phyloP scores from a whole-genome alignment of 2,888 invertebrate species.

The Heliothis peltigera region DNA sequence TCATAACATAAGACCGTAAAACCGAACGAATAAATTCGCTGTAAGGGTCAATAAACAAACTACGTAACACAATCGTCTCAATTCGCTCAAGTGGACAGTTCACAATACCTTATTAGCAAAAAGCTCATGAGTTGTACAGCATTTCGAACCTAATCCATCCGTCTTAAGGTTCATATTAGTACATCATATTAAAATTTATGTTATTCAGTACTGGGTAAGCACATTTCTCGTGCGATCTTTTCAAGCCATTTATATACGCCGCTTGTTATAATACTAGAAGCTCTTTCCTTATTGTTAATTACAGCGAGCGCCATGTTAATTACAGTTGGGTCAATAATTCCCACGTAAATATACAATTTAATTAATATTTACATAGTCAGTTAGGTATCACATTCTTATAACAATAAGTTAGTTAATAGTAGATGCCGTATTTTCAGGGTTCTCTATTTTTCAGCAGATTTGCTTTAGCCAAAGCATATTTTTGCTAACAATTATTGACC shows the following conservation, averaged over 20 bases:
- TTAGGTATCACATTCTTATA: neutral
- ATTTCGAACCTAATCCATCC: constrained; percentile 22
- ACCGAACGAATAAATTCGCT: no score
- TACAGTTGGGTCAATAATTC: constrained; percentile 46
- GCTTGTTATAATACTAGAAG: constrained; percentile 7
- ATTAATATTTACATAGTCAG: neutral
- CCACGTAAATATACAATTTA: neutral
- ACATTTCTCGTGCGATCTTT: constrained; percentile 32
- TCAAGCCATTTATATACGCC: constrained; percentile 21
- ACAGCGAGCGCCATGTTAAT: constrained; percentile 20
- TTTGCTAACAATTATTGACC: constrained; percentile 44
- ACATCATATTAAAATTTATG: constrained; percentile 16
- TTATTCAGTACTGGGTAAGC: constrained; percentile 38
- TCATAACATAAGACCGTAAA: no score
- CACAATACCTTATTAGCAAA: constrained; percentile 19
- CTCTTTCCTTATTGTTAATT: constrained; percentile 22
- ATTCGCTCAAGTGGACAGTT: constrained; percentile 46
- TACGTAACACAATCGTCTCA: constrained; percentile 27
- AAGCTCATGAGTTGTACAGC: constrained; percentile 45
- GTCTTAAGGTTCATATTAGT: constrained; percentile 37
- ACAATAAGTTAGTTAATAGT: neutral
- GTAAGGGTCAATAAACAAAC: neutral
- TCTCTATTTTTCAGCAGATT: neutral
- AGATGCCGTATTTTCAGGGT: neutral
- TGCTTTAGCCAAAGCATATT: neutral